phyloP scores from a whole-genome alignment of 2,797 vertebrate genomes.

The Siniperca undulata region DNA sequence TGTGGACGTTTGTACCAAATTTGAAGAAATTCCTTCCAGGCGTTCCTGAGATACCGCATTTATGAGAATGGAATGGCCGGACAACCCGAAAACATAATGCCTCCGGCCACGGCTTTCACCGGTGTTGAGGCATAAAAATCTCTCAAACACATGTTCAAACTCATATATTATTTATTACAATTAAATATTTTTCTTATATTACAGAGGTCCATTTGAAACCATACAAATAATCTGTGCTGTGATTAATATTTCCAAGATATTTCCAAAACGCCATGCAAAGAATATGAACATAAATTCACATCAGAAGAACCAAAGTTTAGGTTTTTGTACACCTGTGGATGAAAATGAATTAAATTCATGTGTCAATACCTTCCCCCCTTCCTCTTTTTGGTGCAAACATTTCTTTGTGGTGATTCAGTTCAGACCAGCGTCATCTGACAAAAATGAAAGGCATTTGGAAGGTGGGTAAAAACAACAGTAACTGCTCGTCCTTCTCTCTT shows the following conservation, averaged over 20 bases:
- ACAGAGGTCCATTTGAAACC: slow-evolving; percentile 89
- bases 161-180: slow-evolving; percentile 93
- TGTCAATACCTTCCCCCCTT: slow-evolving; percentile 33
- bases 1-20: no score
- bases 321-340: slow-evolving; percentile 82
- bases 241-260: slow-evolving; percentile 86
- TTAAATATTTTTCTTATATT: slow-evolving; percentile 91
- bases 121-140: not conserved
- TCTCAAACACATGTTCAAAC: slow-evolving; percentile 74
- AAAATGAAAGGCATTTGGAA: slow-evolving; percentile 81
- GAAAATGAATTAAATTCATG: slow-evolving; percentile 51
- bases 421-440: slow-evolving; percentile 70
- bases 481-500: slow-evolving; percentile 51
- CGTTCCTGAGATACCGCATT: no score
- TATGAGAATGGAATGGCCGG: no score
- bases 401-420: slow-evolving; percentile 70
- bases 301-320: slow-evolving; percentile 76
- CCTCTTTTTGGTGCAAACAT: slow-evolving; percentile 78
- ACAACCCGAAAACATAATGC: no score
- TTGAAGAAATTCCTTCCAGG: no score
- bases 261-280: slow-evolving; percentile 86
- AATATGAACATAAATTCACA: slow-evolving; percentile 83
- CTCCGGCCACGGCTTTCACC: no score
- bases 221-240: slow-evolving; percentile 90
- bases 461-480: slow-evolving; percentile 66